Evolutionary conservation across 1,140 invertebrate species (phyloP), one percentile per base, ranked within the genome.

Genomic region (Monochamus saltuarius): DNA sequence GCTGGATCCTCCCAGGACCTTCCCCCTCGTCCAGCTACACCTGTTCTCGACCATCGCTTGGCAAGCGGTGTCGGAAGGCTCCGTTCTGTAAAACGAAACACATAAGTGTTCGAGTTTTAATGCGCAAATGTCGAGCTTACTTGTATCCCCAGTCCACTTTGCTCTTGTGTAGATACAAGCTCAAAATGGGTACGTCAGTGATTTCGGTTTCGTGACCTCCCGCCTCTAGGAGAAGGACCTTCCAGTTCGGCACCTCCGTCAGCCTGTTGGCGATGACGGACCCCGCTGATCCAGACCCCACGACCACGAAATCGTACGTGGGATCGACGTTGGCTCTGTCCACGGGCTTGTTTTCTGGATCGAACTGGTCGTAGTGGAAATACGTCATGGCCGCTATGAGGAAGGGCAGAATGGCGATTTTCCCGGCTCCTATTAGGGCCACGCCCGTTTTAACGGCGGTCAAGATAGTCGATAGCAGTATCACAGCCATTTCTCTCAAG

Each of bases 71-170:
- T 86, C 79, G 73, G 94, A 90, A 0, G 93, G 89, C 68, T 94
- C 89, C 0, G 94, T 91, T 62, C 86, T 86, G 76, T 75, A 86
- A 81, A 54, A 38, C 74, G 77, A 53, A 35, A 34, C 19, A 16
- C 13, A 47, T 7, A 10, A 55, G 7, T 55, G 29, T 16, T n/a
- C n/a, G n/a, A n/a, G n/a, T n/a, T n/a, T n/a, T n/a, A n/a, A n/a
- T n/a, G n/a, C n/a, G n/a, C n/a, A n/a, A n/a, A n/a, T n/a, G 9
- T 51, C 7, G n/a, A 9, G 69, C 77, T 79, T 70, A 87, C 80
- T 88, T 84, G 75, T 95, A 96, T 70, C 92, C 89, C 95, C 95
- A 98, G 77, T 97, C 94, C 63, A 94, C 66, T 78, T 91, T 90
- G 68, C 92, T 95, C 61, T 92, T 91, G 74, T 95, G 93, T 43